These are phyloP conservation scores for Pomacea maculata DNA, from an alignment of 1,140 invertebrate genomes.

Conservation along the genomic window DNA sequence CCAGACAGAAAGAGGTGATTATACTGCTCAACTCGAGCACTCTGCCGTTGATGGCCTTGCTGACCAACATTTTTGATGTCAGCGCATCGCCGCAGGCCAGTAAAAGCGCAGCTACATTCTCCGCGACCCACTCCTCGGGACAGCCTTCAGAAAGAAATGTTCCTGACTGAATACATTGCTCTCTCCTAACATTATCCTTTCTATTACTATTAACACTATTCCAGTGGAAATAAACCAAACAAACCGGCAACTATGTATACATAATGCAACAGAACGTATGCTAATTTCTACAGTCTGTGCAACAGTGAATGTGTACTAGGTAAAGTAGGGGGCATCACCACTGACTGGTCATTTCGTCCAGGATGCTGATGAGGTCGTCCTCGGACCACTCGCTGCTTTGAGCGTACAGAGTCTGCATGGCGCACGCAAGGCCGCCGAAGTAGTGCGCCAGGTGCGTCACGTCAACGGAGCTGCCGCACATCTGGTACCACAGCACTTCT, in stretches of 20 bases:
- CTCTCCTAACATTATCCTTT: no score
- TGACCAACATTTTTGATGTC: slow-evolving; percentile 59
- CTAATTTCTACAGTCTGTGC: background rate
- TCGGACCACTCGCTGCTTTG: slow-evolving; percentile 60
- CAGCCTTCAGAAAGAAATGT: slow-evolving; percentile 40
- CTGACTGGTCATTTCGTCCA: slow-evolving; percentile 65
- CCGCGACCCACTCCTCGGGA: slow-evolving; percentile 64
- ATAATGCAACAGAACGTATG: background rate
- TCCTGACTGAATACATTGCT: no score
- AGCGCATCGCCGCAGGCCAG: slow-evolving; percentile 61
- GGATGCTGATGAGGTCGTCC: slow-evolving; percentile 62
- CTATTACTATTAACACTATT: no score
- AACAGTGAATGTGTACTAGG: background rate
- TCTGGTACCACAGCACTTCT: slow-evolving; percentile 61
- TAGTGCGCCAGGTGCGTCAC: slow-evolving; percentile 48
- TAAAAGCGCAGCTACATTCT: slow-evolving; percentile 60
- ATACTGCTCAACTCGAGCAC: slow-evolving; percentile 57
- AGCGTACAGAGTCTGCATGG: slow-evolving; percentile 53
- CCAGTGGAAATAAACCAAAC: no score
- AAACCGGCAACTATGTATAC: background rate
- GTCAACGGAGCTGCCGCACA: slow-evolving; percentile 57
- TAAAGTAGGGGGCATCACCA: background rate
- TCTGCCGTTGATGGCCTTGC: slow-evolving; percentile 64
- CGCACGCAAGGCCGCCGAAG: slow-evolving; percentile 58
- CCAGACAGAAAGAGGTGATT: slow-evolving; percentile 61